These are phyloP conservation scores for Pheosia tremula DNA, from an alignment of 2,888 invertebrate species.

Conservation along the genomic window DNA sequence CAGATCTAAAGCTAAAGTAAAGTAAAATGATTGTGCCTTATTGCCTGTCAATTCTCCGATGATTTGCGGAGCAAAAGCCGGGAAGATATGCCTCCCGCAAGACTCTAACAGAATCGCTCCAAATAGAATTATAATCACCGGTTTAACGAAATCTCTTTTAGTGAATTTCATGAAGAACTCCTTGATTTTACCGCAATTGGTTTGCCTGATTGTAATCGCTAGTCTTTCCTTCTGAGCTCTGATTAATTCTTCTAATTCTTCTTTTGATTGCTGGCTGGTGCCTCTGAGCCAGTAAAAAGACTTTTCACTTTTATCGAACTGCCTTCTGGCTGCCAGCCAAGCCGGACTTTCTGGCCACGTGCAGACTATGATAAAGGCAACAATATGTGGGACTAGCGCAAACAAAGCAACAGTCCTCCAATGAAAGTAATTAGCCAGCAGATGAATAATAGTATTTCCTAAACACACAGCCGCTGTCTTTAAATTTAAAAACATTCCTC, in stretches of 20 bases:
- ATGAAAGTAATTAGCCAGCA: slow-evolving; percentile 40
- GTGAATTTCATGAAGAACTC: slow-evolving; percentile 35
- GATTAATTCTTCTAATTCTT: slow-evolving; percentile 46
- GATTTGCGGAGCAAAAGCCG: slow-evolving; percentile 49
- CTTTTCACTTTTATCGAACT: slow-evolving; percentile 70
- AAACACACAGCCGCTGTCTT: slow-evolving; percentile 48
- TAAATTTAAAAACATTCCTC: slow-evolving; percentile 56
- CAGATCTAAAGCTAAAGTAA: slow-evolving; percentile 46
- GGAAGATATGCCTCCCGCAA: slow-evolving; percentile 49
- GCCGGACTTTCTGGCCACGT: slow-evolving; percentile 85
- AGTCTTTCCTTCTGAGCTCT: slow-evolving; percentile 40
- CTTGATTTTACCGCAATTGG: neutral
- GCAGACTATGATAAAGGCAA: slow-evolving; percentile 51
- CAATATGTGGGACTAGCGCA: slow-evolving; percentile 34
- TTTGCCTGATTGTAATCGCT: neutral
- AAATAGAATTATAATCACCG: slow-evolving; percentile 40
- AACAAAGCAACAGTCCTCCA: slow-evolving; percentile 51
- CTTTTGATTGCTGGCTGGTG: slow-evolving; percentile 32
- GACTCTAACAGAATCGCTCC: slow-evolving; percentile 44
- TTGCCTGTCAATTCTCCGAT: slow-evolving; percentile 42
- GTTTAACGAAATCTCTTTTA: slow-evolving; percentile 46
- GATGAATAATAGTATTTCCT: slow-evolving; percentile 47
- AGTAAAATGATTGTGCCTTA: slow-evolving; percentile 43
- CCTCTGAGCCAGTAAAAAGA: slow-evolving; percentile 82
- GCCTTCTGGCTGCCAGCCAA: slow-evolving; percentile 79